A percentile compares a stretch with the other conserved stretches of the same genome.
Conservation (phyloP, 2,113 vertebrate genomes). For the Bagarius yarrelli region DNA sequence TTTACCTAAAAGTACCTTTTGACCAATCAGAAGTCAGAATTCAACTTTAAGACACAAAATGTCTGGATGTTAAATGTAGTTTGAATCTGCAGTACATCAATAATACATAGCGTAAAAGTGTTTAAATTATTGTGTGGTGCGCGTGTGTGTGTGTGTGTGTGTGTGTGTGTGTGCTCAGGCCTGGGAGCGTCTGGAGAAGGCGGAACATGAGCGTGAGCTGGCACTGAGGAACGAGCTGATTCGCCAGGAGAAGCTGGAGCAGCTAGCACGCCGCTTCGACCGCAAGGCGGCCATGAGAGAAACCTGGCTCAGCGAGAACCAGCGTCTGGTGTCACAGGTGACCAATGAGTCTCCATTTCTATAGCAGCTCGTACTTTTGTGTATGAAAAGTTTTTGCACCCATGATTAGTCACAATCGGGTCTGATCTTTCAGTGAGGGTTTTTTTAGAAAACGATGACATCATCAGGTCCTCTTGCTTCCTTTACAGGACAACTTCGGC, state of each 20-base stretch:
- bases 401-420: conserved; percentile 19
- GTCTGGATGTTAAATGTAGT: background rate
- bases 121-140: too few species aligned
- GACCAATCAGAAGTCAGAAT: background rate
- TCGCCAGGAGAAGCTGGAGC: conserved; percentile 97
- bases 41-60: background rate
- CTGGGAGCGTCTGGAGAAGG: conserved; percentile 98
- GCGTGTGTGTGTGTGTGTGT: background rate
- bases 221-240: conserved; percentile 94
- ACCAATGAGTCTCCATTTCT: background rate
- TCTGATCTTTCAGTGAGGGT: background rate
- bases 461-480: background rate
- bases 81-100: background rate
- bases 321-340: conserved; percentile 94
- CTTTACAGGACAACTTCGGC: conserved; percentile 90
- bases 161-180: conserved; percentile 67
- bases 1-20: background rate
- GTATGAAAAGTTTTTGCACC: background rate
- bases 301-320: conserved; percentile 97
- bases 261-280: conserved; percentile 92
- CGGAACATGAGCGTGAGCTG: conserved; percentile 94
- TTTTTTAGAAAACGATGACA: background rate
- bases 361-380: background rate
- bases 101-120: too few species aligned
- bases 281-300: conserved; percentile 98